Conservation (phyloP, 2,888 invertebrate species). For the Heliconius hortense region DNA sequence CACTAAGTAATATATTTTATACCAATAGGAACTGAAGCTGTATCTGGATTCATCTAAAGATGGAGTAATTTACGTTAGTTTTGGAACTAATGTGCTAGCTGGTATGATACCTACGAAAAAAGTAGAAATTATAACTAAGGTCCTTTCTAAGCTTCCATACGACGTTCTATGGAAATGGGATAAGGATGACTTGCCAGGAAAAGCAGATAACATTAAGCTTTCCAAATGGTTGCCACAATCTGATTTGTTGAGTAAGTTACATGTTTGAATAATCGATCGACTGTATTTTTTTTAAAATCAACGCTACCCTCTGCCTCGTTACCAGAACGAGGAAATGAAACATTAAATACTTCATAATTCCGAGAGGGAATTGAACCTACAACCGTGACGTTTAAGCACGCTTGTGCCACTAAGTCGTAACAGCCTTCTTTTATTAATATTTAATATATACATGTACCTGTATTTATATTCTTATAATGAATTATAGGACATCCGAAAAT, state of each 20-base stretch:
- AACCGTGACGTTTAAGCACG: too few species aligned
- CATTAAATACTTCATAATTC: too few species aligned
- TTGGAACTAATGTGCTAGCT: constrained; percentile 66
- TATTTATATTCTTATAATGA: background rate
- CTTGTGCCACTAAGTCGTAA: too few species aligned
- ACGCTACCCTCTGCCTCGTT: too few species aligned
- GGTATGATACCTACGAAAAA: constrained; percentile 55
- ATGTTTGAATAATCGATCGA: background rate
- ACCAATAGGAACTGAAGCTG: constrained; percentile 56
- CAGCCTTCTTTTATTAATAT: background rate
- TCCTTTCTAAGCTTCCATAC: constrained; percentile 66
- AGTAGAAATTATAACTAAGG: constrained; percentile 54
- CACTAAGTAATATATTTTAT: background rate
- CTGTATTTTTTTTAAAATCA: background rate
- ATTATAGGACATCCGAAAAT: constrained; percentile 67
- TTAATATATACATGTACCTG: background rate
- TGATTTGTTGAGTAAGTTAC: constrained; percentile 61
- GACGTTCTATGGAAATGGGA: constrained; percentile 74
- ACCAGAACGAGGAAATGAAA: too few species aligned
- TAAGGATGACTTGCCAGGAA: constrained; percentile 56
- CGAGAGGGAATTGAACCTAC: too few species aligned
- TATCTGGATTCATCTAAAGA: constrained; percentile 62
- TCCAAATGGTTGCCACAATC: constrained; percentile 74
- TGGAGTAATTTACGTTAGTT: constrained; percentile 73
- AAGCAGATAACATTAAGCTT: constrained; percentile 63